Percentiles rank a stretch among this genome's conserved stretches.
phyloP scores from a whole-genome alignment of 2,888 invertebrate species.

The Spisula solida region DNA sequence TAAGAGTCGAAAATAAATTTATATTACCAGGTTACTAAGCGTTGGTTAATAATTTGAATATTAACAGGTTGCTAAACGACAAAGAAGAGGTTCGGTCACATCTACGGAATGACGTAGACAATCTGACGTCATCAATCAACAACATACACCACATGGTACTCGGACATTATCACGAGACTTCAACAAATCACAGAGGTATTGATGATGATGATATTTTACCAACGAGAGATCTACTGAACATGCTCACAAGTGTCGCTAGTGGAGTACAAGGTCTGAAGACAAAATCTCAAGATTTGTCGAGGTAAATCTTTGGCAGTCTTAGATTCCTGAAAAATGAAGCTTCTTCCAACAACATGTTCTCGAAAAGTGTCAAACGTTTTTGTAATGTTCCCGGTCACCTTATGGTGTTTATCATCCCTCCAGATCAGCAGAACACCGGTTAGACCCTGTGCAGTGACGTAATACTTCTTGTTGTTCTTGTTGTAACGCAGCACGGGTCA shows the following conservation, averaged over 20 bases:
- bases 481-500: too few species aligned
- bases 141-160: constrained; percentile 64
- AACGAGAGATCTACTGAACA: constrained; percentile 58
- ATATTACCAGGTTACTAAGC: too few species aligned
- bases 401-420: too few species aligned
- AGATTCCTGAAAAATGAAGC: too few species aligned
- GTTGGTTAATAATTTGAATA: too few species aligned
- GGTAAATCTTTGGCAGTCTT: neutral
- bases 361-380: too few species aligned
- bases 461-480: too few species aligned
- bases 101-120: constrained; percentile 56
- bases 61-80: constrained; percentile 52
- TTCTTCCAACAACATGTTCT: too few species aligned
- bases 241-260: constrained; percentile 58
- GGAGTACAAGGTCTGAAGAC: constrained; percentile 64
- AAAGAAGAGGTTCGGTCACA: constrained; percentile 62
- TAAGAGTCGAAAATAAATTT: too few species aligned
- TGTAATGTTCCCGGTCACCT: too few species aligned
- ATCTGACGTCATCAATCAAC: constrained; percentile 60
- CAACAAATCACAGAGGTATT: constrained; percentile 22
- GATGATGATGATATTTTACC: constrained; percentile 62
- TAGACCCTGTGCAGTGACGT: too few species aligned
- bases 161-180: constrained; percentile 51
- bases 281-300: constrained; percentile 43
- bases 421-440: too few species aligned